Evolutionary conservation across 2,888 invertebrate species (phyloP).

Genomic region (Acanthosepion esculentum): DNA sequence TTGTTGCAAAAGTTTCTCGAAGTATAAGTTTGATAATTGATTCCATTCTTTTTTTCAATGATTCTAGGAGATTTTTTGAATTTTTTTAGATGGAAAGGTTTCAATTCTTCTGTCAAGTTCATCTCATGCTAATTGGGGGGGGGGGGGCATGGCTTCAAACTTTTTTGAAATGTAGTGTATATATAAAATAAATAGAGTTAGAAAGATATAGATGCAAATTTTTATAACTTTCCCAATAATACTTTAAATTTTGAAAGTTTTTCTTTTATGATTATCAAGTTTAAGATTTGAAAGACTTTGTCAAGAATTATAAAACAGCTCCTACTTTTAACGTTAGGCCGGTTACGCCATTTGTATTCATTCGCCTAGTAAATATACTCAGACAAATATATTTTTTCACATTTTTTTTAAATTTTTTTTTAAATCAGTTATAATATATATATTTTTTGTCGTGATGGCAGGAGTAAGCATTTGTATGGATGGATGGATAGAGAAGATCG

Average conservation of each 20-base stretch:
- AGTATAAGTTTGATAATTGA: too few relatives aligned
- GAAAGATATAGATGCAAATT: background rate
- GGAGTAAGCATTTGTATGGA: background rate
- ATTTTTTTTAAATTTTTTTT: background rate
- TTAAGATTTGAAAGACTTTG: background rate
- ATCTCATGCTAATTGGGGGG: too few relatives aligned
- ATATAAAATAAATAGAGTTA: background rate
- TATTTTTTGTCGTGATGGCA: background rate
- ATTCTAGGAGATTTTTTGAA: too few relatives aligned
- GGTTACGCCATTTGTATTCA: background rate
- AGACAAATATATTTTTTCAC: background rate
- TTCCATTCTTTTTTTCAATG: too few relatives aligned
- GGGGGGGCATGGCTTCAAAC: background rate
- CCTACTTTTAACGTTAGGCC: background rate
- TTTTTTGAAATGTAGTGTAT: background rate
- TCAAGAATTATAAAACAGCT: background rate
- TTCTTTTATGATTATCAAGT: background rate
- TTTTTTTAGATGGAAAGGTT: too few relatives aligned
- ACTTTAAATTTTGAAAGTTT: background rate
- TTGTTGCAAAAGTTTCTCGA: too few relatives aligned
- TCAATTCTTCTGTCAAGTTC: too few relatives aligned
- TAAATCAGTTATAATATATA: background rate
- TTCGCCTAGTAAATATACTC: background rate
- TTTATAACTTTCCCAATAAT: background rate
- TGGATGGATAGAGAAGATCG: background rate